Evolutionary conservation across 2,113 vertebrate genomes (phyloP).

Genomic region (Colistium nudipinnis): DNA sequence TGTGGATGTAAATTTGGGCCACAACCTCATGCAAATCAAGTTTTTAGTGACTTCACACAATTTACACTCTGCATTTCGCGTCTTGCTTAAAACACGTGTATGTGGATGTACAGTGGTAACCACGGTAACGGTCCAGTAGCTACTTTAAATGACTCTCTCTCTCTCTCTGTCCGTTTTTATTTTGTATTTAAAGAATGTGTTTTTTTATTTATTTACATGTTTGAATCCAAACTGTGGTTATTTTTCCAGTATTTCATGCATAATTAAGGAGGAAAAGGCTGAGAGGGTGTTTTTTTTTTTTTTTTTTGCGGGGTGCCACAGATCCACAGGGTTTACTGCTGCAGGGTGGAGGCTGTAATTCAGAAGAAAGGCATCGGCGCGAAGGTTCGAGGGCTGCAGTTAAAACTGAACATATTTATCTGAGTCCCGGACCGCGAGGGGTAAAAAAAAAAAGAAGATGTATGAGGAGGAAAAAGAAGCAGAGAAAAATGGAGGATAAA

Average conservation of each 20-base stretch:
- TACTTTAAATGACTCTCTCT: neutral
- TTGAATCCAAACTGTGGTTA: neutral
- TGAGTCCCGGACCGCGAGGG: slow-evolving; percentile 5
- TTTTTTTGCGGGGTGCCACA: slow-evolving; percentile 9
- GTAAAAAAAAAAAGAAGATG: neutral
- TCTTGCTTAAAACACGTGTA: slow-evolving; percentile 13
- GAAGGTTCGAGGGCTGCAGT: slow-evolving; percentile 14
- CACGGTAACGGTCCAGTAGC: neutral
- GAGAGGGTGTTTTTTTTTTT: slow-evolving; percentile 13
- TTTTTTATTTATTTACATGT: neutral
- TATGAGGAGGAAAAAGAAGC: neutral
- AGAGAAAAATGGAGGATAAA: neutral
- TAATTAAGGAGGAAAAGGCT: slow-evolving; percentile 2
- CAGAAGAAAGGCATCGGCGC: slow-evolving; percentile 19
- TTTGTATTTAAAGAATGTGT: neutral
- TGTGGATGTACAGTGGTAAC: neutral
- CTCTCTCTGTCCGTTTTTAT: neutral
- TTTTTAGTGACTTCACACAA: slow-evolving; percentile 36
- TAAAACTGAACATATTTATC: slow-evolving; percentile 26
- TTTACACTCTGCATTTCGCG: slow-evolving; percentile 31
- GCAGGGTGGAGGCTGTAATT: slow-evolving; percentile 23
- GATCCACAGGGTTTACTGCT: slow-evolving; percentile 24
- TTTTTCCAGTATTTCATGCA: neutral
- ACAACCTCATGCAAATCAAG: slow-evolving; percentile 42
- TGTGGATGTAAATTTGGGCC: slow-evolving; percentile 23